Evolutionary conservation across 2,797 vertebrate species (phyloP), one percentile per base, ranked within the genome.

Genomic region (Typhlichthys eigenmanni): DNA sequence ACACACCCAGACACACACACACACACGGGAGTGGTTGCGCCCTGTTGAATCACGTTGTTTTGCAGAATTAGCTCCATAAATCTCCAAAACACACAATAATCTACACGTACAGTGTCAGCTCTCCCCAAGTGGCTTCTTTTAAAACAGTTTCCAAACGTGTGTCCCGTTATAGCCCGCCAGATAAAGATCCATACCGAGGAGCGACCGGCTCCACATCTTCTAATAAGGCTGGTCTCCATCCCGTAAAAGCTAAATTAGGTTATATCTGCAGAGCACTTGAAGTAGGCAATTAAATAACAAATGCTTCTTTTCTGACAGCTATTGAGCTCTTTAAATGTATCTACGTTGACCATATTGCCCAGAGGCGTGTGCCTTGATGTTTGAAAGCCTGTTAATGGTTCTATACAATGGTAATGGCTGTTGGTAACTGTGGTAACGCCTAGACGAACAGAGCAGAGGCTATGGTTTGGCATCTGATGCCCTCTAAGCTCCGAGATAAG

Each of bases 341-440:
- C 9, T 43, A 8, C 9, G 54, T 24, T 62, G 49, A 53, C 24
- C 1, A 29, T 16, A 19, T 58, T 38, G 60, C 32, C 24, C 24
- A 29, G 24, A 2, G 47, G 54, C 43, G 47, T 16, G 61, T 43
- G 57, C 51, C 10, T 43, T 14, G 45, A 48, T 24, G 51, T 60
- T 13, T 10, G 50, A 43, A 14, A 47, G 50, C 49, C 55, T 54
- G 68, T 55, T 58, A 13, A 59, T 63, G 54, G 64, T 71, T 68
- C 51, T 67, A 52, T 32, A 60, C 66, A 56, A 43, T 16, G 4
- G 24, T 4, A 4, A 29, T 24, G 17, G 19, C 48, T 49, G 6
- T n/a, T 53, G 32, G 60, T 69, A 75, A 75, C 29, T 54, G 46
- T 34, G 47, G 63, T 64, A 78, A 76, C 67, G 70, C 45, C 66